Conservation (phyloP, 2,888 invertebrate genomes). For the Anarsia innoxiella region DNA sequence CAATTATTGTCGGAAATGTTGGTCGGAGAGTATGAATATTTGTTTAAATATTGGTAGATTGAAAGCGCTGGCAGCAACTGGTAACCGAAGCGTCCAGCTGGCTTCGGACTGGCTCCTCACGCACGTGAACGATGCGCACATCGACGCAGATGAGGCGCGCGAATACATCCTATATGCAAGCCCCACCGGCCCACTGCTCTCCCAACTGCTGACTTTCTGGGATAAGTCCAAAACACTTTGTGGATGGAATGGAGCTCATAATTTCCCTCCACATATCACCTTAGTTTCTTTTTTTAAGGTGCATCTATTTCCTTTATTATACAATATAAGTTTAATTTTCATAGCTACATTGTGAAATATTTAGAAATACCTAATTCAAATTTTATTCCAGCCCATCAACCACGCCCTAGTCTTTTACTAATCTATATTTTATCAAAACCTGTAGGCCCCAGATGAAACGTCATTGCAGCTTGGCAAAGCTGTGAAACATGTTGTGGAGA, state of each 20-base stretch:
- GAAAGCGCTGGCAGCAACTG: constrained; percentile 93
- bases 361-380: too few species aligned
- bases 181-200: constrained; percentile 84
- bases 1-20: too few species aligned
- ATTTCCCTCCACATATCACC: constrained; percentile 92
- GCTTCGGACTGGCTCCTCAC: constrained; percentile 94
- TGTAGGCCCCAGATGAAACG: constrained; percentile 87
- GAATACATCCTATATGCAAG: constrained; percentile 93
- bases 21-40: too few species aligned
- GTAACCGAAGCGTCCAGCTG: constrained; percentile 89
- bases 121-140: constrained; percentile 88
- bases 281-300: constrained; percentile 92
- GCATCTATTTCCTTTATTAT: too few species aligned
- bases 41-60: constrained; percentile 42
- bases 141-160: constrained; percentile 85
- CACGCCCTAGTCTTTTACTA: too few species aligned
- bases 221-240: constrained; percentile 81
- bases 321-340: too few species aligned
- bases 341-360: too few species aligned
- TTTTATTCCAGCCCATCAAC: too few species aligned
- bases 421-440: background rate
- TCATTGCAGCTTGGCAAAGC: constrained; percentile 80
- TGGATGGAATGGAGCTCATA: constrained; percentile 94
- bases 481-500: constrained; percentile 84
- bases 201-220: constrained; percentile 86